Conservation (phyloP, 2,797 vertebrate species). For the Balearica regulorum region DNA sequence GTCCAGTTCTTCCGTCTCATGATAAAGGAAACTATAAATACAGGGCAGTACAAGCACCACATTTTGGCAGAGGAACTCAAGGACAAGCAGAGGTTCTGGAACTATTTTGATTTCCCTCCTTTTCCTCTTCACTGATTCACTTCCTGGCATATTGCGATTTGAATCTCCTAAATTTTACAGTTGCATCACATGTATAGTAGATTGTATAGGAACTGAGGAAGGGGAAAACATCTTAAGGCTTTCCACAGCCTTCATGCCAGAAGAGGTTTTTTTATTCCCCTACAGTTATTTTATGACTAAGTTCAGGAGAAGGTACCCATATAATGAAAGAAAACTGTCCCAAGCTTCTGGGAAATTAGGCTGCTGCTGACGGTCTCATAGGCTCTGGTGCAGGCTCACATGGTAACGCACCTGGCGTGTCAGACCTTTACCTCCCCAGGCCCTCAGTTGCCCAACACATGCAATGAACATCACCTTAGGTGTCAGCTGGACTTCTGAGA, state of each 20-base stretch:
- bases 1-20: not conserved
- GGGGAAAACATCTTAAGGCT: not conserved
- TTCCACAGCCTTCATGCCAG: not conserved
- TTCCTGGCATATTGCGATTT: not conserved
- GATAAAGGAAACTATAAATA: not conserved
- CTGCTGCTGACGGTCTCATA: not conserved
- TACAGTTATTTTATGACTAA: not conserved
- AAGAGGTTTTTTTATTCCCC: not conserved
- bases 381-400: not conserved
- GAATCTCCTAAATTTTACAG: not conserved
- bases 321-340: not conserved
- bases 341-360: not conserved
- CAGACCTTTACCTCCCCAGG: not conserved
- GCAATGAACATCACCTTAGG: not conserved
- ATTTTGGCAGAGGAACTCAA: not conserved
- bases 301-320: not conserved
- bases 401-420: rapidly evolving
- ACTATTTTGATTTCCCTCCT: not conserved
- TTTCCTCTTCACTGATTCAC: not conserved
- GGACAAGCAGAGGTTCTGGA: not conserved
- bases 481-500: not conserved
- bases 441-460: not conserved
- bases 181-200: not conserved
- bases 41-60: not conserved
- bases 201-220: not conserved